Base-by-base conservation (phyloP, 2,113 vertebrate genomes). In the Redunca redunca region DNA sequence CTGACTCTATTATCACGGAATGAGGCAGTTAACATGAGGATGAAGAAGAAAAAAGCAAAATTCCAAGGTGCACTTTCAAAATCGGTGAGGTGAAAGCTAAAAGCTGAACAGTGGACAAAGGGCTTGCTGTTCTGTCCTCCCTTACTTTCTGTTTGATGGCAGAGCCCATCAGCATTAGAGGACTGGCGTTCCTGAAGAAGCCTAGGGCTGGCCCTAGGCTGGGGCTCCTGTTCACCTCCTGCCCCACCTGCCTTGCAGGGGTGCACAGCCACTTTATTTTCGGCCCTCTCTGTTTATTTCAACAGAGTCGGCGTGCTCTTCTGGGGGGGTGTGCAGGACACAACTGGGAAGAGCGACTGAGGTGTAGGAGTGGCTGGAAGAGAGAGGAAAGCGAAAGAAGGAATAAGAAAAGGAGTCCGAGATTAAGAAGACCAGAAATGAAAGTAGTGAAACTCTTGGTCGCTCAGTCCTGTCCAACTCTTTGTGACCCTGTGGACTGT, bases 1-100 rank as follows among this genome's bases (percentile, higher is more conserved):
- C 97, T 97, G 93, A 82, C 90, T 98, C 95, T 90, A 92, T 98
- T 97, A 97, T 90, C 97, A 23, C 25, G 40, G 17, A 92, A 96
- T 62, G 67, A 96, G 85, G 96, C 60, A 11, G 87, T 97, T 95
- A 62, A 40, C 30, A 57, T 88, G 8, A 93, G 36, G 60, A 77
- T 58, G 57, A 95, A 91, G 64, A 97, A 95, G 55, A 48, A 97
- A 91, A 91, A 97, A 90, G 78, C 67, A 83, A 57, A 90, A 33
- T 10, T 97, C 57, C 81, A 74, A 90, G 96, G 95, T 36, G 57
- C 3, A 4, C 53, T 74, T 98, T 90, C 77, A 89, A 98, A 97
- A 97, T 81, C 7, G 1, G 30, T 83, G 50, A 87, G 3, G 13
- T 48, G 16, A 95, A 98, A 96, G 62, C 3, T 36, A 88, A 96